Percentiles rank a stretch among this genome's conserved stretches.
Conservation (phyloP, 1,140 invertebrate genomes). For the Campoletis sonorensis region DNA sequence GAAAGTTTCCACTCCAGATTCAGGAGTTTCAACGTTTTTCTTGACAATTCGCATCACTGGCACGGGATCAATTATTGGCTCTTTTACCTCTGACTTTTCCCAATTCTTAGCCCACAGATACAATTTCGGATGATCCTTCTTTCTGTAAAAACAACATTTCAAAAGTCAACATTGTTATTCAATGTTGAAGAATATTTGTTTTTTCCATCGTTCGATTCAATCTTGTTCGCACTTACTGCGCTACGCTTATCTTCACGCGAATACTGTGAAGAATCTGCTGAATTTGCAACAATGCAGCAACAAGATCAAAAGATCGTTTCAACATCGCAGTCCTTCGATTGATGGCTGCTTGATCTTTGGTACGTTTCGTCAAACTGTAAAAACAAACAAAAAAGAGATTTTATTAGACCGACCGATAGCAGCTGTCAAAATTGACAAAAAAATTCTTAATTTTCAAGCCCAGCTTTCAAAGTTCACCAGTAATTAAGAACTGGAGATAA, state of each 20-base stretch:
- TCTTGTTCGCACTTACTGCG: conserved; percentile 78
- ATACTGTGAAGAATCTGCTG: conserved; percentile 84
- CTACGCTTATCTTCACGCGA: conserved; percentile 86
- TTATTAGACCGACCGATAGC: no score
- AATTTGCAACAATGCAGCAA: conserved; percentile 82
- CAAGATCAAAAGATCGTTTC: conserved; percentile 84
- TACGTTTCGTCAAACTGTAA: conserved; percentile 69
- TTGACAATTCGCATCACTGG: conserved; percentile 68
- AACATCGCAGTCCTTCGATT: conserved; percentile 76
- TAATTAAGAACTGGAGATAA: no score
- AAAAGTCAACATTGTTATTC: not conserved
- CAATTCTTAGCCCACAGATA: conserved; percentile 92
- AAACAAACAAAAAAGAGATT: conserved; percentile 46
- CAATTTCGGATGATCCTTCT: conserved; percentile 88
- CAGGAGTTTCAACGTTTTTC: conserved; percentile 46
- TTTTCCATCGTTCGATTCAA: not conserved
- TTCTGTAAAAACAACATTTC: conserved; percentile 72
- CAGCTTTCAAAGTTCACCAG: no score
- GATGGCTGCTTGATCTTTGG: conserved; percentile 69
- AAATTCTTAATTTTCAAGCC: no score
- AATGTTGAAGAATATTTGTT: not conserved
- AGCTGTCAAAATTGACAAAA: no score
- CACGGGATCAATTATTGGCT: conserved; percentile 65
- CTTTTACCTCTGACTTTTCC: conserved; percentile 78
- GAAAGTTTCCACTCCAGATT: conserved; percentile 52